Conservation (phyloP, 2,797 vertebrate species). For the Liasis olivaceus region DNA sequence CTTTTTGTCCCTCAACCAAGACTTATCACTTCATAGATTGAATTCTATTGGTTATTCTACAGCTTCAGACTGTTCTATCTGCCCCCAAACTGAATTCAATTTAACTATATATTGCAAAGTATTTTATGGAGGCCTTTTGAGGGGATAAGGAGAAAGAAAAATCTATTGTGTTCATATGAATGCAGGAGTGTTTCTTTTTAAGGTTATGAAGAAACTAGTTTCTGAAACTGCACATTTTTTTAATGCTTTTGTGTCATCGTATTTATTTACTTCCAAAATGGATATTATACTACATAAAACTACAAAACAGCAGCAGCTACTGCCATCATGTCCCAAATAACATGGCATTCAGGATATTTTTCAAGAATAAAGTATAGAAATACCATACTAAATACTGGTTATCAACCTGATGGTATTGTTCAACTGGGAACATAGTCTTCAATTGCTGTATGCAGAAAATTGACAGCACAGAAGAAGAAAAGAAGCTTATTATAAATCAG, state of each 20-base stretch:
- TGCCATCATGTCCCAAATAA: slow-evolving; percentile 26
- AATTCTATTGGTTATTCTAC: slow-evolving; percentile 31
- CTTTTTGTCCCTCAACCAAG: neutral
- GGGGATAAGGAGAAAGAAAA: too few species aligned
- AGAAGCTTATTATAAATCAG: neutral
- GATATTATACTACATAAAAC: slow-evolving; percentile 17
- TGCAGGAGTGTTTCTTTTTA: neutral
- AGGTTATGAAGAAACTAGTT: neutral
- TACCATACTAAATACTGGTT: slow-evolving; percentile 34
- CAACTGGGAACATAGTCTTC: neutral
- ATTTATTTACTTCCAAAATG: slow-evolving; percentile 32
- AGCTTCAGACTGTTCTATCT: neutral
- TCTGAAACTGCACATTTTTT: slow-evolving; percentile 29
- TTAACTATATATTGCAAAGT: neutral
- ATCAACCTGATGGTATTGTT: slow-evolving; percentile 2
- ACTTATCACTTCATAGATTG: neutral
- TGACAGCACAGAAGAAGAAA: neutral
- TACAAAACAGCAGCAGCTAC: slow-evolving; percentile 23
- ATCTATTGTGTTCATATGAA: neutral
- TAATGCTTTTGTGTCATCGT: neutral
- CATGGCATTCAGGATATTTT: slow-evolving; percentile 35
- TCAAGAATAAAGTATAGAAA: slow-evolving; percentile 22
- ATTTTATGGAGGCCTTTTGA: neutral
- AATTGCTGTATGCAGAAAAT: neutral
- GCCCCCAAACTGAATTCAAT: slow-evolving; percentile 12